Conservation (phyloP, 1,140 invertebrate genomes). For the Drosophila nasuta region DNA sequence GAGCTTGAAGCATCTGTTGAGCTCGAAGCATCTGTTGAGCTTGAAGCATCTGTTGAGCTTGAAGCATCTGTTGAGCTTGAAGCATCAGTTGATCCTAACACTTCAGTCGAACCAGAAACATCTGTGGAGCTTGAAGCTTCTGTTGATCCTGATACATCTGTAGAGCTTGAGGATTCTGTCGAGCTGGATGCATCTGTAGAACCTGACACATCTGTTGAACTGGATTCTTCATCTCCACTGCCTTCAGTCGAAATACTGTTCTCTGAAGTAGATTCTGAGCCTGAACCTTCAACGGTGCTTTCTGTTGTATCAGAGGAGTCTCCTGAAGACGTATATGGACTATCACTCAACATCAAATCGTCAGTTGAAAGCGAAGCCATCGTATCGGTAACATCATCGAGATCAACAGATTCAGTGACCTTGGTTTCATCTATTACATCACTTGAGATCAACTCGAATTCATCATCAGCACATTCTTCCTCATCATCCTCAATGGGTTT, state of each 20-base stretch:
- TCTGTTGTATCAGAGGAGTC: conserved; percentile 63
- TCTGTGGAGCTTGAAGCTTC: conserved; percentile 43
- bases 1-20: conserved; percentile 6
- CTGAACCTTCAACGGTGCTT: conserved; percentile 76
- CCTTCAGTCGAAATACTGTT: conserved; percentile 68
- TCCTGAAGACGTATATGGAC: conserved; percentile 60
- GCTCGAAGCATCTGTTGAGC: conserved; percentile 23
- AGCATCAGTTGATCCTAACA: conserved; percentile 35
- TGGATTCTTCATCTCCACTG: conserved; percentile 66
- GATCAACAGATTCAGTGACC: conserved; percentile 54
- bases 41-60: conserved; percentile 35
- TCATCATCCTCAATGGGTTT: conserved; percentile 86
- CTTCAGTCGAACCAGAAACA: conserved; percentile 10
- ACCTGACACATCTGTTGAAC: conserved; percentile 28
- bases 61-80: conserved; percentile 44
- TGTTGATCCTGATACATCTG: conserved; percentile 50
- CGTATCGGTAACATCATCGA: conserved; percentile 65
- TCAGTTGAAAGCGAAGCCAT: conserved; percentile 84
- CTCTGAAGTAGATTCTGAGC: conserved; percentile 63
- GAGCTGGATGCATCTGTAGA: conserved; percentile 21
- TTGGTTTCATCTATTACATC: conserved; percentile 50
- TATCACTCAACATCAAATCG: conserved; percentile 88
- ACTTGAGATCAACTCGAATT: conserved; percentile 52
- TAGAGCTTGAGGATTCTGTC: conserved; percentile 34
- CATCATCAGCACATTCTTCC: conserved; percentile 85